Conservation (phyloP, 2,888 invertebrate species). For the Globia sparganii region DNA sequence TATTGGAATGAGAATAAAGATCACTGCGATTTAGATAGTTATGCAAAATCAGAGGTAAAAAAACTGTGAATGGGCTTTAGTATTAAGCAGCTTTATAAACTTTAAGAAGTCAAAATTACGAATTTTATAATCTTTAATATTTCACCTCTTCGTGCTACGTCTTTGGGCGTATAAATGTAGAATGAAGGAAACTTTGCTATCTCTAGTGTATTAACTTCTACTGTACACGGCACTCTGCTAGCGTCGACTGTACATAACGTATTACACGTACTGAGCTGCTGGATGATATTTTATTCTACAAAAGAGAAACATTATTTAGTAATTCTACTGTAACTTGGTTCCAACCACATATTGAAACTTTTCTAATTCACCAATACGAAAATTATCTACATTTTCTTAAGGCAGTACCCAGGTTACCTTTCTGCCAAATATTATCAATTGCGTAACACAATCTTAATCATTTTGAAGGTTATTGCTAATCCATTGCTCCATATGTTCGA, state of each 20-base stretch:
- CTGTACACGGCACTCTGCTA: constrained; percentile 24
- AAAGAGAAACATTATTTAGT: constrained; percentile 28
- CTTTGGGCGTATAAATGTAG: constrained; percentile 39
- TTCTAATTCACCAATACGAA: neutral
- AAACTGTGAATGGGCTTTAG: neutral
- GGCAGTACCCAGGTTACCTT: neutral
- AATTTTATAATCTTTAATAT: neutral
- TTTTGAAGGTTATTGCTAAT: neutral
- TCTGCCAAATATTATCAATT: neutral
- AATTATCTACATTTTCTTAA: neutral
- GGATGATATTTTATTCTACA: constrained; percentile 30
- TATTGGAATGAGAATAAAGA: neutral
- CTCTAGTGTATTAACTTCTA: constrained; percentile 40
- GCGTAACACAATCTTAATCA: neutral
- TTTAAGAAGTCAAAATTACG: neutral
- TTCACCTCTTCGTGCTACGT: constrained; percentile 1
- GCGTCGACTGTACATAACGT: constrained; percentile 32
- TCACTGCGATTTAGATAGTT: neutral
- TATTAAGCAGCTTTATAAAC: neutral
- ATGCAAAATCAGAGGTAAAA: neutral
- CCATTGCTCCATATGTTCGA: neutral
- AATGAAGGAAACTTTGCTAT: constrained; percentile 44
- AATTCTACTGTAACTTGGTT: constrained; percentile 4
- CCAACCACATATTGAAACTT: neutral
- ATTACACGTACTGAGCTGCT: constrained; percentile 19